Evolutionary conservation across 1,140 invertebrate genomes (phyloP).

Genomic region (Triops longicaudatus): DNA sequence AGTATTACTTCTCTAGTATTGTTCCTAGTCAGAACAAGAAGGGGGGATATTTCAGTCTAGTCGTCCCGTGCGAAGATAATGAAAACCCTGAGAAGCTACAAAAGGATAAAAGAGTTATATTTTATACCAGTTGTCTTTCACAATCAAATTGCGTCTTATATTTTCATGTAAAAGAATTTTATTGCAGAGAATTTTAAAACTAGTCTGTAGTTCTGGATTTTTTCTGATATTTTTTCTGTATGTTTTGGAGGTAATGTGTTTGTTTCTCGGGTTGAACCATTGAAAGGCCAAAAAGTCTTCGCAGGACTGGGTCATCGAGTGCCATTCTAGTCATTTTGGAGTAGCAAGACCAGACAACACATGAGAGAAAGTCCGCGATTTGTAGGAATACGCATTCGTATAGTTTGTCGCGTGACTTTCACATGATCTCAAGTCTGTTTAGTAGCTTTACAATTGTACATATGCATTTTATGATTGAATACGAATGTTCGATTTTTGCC

Average conservation of each 20-base stretch:
- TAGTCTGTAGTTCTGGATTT: background rate
- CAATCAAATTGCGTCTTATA: background rate
- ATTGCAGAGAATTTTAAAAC: background rate
- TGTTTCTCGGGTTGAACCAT: background rate
- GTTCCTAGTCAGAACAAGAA: background rate
- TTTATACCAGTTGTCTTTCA: slow-evolving; percentile 4
- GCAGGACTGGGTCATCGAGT: slow-evolving; percentile 13
- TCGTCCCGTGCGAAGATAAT: background rate
- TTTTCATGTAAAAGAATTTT: background rate
- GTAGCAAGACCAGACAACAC: slow-evolving; percentile 10
- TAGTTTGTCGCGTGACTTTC: background rate
- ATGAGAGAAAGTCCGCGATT: background rate
- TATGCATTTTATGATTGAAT: background rate
- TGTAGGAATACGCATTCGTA: background rate
- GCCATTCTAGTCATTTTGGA: slow-evolving; percentile 2
- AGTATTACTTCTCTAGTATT: background rate
- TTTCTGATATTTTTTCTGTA: background rate
- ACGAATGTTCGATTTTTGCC: background rate
- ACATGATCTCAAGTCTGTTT: slow-evolving; percentile 15
- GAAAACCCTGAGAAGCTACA: background rate
- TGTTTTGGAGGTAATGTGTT: background rate
- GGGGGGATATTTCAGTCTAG: background rate
- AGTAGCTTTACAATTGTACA: slow-evolving; percentile 8
- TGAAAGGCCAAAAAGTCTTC: slow-evolving; percentile 9
- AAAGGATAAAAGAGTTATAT: background rate